These are phyloP conservation scores for Anthophora plumipes DNA, from an alignment of 2,888 invertebrate genomes.

Conservation along the genomic window DNA sequence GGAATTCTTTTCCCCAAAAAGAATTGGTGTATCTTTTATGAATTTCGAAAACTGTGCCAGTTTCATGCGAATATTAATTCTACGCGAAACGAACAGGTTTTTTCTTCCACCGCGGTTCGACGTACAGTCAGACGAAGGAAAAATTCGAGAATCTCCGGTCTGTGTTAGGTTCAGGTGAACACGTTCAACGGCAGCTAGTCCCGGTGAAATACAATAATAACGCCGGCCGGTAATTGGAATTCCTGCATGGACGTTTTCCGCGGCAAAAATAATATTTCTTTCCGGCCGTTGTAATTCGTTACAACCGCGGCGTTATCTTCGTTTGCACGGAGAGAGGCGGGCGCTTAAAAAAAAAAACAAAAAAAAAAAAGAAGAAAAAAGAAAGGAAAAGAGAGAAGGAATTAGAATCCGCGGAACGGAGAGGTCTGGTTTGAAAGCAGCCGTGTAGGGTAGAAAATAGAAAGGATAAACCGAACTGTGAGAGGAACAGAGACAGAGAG, in stretches of 20 bases:
- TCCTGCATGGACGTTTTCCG: conserved; percentile 45
- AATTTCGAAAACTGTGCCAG: background rate
- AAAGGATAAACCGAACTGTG: background rate
- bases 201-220: conserved; percentile 27
- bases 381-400: conserved; percentile 7
- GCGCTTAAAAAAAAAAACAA: conserved; percentile 8
- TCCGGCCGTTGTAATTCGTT: conserved; percentile 43
- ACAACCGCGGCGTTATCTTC: conserved; percentile 38
- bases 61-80: conserved; percentile 14
- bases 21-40: too few relatives aligned
- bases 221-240: conserved; percentile 55
- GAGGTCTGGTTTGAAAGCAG: conserved; percentile 37
- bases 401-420: conserved; percentile 29
- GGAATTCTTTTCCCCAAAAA: too few relatives aligned
- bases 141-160: background rate
- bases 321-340: conserved; percentile 8
- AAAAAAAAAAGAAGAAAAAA: background rate
- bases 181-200: background rate
- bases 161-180: background rate
- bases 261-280: conserved; percentile 51
- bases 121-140: background rate
- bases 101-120: background rate
- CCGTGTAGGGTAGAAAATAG: conserved; percentile 15
- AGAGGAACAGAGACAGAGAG: background rate
- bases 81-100: background rate